Evolutionary conservation across 2,888 invertebrate species (phyloP), one percentile per base, ranked within the genome.

Genomic region (Aporophyla nigra): DNA sequence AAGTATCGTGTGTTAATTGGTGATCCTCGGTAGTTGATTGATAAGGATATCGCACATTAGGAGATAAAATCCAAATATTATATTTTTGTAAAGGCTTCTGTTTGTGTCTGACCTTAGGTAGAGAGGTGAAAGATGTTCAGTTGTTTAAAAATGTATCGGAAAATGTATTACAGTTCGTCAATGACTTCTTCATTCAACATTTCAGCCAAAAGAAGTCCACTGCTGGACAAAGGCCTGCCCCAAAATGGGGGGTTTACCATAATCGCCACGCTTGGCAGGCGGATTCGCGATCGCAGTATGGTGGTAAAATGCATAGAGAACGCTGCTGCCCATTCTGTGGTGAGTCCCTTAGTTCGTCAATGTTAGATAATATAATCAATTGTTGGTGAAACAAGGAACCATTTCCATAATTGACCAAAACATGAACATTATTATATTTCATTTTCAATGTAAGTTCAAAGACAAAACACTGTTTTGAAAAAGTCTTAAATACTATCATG

Each of bases 1-100:
- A 78, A 82, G 87, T 84, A 83, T 86, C 86, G 74, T 81, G 86
- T 81, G 78, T 86, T 87, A 87, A 87, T 87, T 87, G 83, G 78
- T 85, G 78, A 82, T 83, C 71, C 71, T 78, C 33, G 53, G 61
- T 73, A 83, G 74, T 71, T 69, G 82, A 82, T 78, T 84, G 76
- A 84, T 78, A 86, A 82, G 76, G 78, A 83, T 71, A 78, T 82
- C 78, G 78, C 82, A 83, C 82, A 83, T 82, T 82, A 83, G 63
- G 68, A 69, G 78, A 69, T 78, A 65, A 65, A 33, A 78, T 74
- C 63, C 16, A 59, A 62, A 58, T 58, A 51, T 56, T 61, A 16
- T 61, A 21, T 27, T 33, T 72, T 63, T 69, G 33, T 27, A 33
- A 51, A 33, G 1, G 73, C 83, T 82, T 74, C 82, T 82, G 78